Evolutionary conservation across 2,797 vertebrate species (phyloP).

Genomic region (Malurus leucopterus): DNA sequence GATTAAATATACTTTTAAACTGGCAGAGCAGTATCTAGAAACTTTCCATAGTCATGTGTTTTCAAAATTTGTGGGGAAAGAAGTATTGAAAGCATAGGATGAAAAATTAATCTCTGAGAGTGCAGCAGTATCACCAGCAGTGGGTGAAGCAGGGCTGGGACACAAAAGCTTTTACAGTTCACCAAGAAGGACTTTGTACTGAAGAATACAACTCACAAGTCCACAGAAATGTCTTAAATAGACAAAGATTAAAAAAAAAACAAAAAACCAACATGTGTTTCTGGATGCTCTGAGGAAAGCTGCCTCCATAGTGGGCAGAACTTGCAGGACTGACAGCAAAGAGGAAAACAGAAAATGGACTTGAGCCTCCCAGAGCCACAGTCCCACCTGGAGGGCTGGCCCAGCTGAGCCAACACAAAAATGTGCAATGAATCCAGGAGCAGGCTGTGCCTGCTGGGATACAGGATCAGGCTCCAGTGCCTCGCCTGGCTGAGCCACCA

Average conservation of each 20-base stretch:
- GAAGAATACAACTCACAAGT: background rate
- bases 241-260: background rate
- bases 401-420: background rate
- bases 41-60: background rate
- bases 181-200: background rate
- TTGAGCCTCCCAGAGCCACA: background rate
- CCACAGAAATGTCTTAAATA: background rate
- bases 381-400: background rate
- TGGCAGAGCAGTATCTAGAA: background rate
- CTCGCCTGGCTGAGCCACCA: background rate
- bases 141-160: background rate
- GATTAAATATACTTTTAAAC: background rate
- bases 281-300: background rate
- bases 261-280: background rate
- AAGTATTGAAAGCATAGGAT: background rate
- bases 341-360: background rate
- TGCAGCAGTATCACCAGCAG: background rate
- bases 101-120: constrained; percentile 12
- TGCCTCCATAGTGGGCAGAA: background rate
- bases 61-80: constrained; percentile 1
- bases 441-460: background rate
- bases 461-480: background rate
- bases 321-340: background rate
- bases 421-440: background rate
- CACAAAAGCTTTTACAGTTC: constrained; percentile 1